Base-by-base conservation (phyloP, 2,888 invertebrate genomes). In the Leptinotarsa tumamoca region DNA sequence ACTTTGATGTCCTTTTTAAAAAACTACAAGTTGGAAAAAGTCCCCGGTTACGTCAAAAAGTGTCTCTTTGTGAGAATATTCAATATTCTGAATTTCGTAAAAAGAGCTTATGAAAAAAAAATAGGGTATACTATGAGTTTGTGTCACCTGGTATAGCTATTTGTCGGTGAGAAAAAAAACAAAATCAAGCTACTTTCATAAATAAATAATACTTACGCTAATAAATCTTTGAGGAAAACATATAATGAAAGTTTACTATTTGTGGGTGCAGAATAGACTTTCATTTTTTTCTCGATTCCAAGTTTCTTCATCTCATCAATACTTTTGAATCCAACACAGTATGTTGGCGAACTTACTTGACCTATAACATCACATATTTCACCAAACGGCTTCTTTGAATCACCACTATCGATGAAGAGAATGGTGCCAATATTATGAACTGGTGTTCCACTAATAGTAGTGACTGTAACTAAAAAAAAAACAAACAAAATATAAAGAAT, bases 291-390 rank as follows among this genome's bases (percentile, higher is more conserved):
- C 81, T 89, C 86, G 3, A 96, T 91, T 68, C 92, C 92, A 78
- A 92, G 92, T 66, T 92, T 91, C 67, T 90, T 87, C 71, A 96
- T 95, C 85, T 98, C 95, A 71, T 94, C 92, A 15, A 88, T 87
- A 0, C 92, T 93, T 89, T 97, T 98, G 88, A 98, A 98, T 4
- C 98, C 91, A n/a, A 98, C 92, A 81, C 95, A 94, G 88, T 98
- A 98, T 81, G 95, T 91, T 0, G 98, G 98, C 82, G 94, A 92
- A 0, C 91, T 90, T 0, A 98, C 95, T 87, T 91, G 95, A 17
- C 98, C 98, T 86, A 98, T 94, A 0, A 98, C 96, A 90, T 98
- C 98, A 88, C 96, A 97, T 68, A 98, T 93, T 87, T 93, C 92
- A 10, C 95, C 95, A 4, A 96, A 88, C 14, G 95, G 91, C 81